phyloP scores from a whole-genome alignment of 2,888 invertebrate genomes.

The Leucoptera coffeella region DNA sequence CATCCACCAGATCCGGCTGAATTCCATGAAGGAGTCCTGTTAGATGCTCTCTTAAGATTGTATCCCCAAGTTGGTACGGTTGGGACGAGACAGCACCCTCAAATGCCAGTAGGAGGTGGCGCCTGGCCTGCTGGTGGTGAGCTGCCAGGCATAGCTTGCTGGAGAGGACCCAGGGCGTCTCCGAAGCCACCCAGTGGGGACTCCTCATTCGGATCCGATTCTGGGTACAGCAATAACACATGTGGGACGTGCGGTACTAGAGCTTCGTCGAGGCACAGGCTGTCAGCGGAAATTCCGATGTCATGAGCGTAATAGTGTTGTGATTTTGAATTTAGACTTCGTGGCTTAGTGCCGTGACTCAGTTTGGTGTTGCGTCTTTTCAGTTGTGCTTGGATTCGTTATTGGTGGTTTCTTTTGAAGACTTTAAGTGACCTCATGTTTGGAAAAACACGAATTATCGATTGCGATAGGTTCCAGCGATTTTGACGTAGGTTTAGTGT shows the following conservation, averaged over 20 bases:
- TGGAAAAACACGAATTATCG: too few relatives aligned
- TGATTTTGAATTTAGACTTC: too few relatives aligned
- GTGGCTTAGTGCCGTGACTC: too few relatives aligned
- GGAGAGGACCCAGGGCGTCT: slow-evolving; percentile 46
- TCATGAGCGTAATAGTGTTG: slow-evolving; percentile 30
- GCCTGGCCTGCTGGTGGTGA: slow-evolving; percentile 67
- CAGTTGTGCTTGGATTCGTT: too few relatives aligned
- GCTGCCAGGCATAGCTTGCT: slow-evolving; percentile 51
- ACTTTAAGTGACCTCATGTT: too few relatives aligned
- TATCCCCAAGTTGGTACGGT: slow-evolving; percentile 68
- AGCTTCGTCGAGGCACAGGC: slow-evolving; percentile 43
- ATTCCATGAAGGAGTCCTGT: slow-evolving; percentile 74
- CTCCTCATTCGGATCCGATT: slow-evolving; percentile 78
- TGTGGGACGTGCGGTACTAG: slow-evolving; percentile 64
- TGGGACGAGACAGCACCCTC: slow-evolving; percentile 42
- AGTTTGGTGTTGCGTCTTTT: too few relatives aligned
- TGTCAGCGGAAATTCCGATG: slow-evolving; percentile 45
- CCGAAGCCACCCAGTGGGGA: slow-evolving; percentile 64
- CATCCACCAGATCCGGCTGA: slow-evolving; percentile 70
- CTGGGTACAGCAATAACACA: slow-evolving; percentile 79
- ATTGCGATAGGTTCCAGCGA: too few relatives aligned
- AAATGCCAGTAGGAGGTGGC: slow-evolving; percentile 54
- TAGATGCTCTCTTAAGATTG: slow-evolving; percentile 65
- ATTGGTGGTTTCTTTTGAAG: too few relatives aligned
- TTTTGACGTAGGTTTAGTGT: too few relatives aligned